A percentile compares a stretch with the other conserved stretches of the same genome.
phyloP scores from a whole-genome alignment of 2,888 invertebrate species.

The Aleiodes leptofemur region DNA sequence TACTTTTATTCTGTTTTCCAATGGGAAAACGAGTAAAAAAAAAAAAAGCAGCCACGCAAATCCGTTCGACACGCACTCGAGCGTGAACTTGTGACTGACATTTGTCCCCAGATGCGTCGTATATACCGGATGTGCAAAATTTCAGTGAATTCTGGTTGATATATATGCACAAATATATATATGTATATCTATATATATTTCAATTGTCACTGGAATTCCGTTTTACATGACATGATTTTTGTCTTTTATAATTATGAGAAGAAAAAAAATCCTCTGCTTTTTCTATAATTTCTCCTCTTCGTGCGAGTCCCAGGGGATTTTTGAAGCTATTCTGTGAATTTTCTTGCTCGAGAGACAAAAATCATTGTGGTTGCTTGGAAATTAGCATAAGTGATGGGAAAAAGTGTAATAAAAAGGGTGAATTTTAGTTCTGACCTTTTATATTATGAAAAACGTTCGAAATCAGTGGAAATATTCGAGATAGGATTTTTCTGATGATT shows the following conservation, averaged over 20 bases:
- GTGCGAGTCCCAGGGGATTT: slow-evolving; percentile 31
- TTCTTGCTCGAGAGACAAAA: slow-evolving; percentile 65
- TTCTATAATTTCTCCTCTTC: slow-evolving; percentile 9
- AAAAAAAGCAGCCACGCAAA: neutral
- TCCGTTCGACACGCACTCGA: slow-evolving; percentile 26
- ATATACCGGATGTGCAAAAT: slow-evolving; percentile 17
- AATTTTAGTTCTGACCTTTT: no score
- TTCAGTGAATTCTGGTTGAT: slow-evolving; percentile 5
- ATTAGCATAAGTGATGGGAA: neutral
- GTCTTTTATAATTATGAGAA: neutral
- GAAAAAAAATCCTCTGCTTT: slow-evolving; percentile 37
- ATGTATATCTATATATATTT: neutral
- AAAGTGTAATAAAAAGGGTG: no score
- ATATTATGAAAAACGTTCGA: no score
- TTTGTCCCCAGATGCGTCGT: slow-evolving; percentile 31
- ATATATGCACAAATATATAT: neutral
- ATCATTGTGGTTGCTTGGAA: slow-evolving; percentile 64
- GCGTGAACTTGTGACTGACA: slow-evolving; percentile 23
- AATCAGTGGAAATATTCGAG: no score
- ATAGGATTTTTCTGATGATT: no score
- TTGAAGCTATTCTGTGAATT: slow-evolving; percentile 47
- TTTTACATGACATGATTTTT: slow-evolving; percentile 10
- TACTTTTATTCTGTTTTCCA: slow-evolving; percentile 19
- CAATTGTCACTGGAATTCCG: neutral
- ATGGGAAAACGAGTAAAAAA: neutral